Evolutionary conservation across 2,888 invertebrate species (phyloP), one percentile per base, ranked within the genome.

Genomic region (Lysandra coridon): DNA sequence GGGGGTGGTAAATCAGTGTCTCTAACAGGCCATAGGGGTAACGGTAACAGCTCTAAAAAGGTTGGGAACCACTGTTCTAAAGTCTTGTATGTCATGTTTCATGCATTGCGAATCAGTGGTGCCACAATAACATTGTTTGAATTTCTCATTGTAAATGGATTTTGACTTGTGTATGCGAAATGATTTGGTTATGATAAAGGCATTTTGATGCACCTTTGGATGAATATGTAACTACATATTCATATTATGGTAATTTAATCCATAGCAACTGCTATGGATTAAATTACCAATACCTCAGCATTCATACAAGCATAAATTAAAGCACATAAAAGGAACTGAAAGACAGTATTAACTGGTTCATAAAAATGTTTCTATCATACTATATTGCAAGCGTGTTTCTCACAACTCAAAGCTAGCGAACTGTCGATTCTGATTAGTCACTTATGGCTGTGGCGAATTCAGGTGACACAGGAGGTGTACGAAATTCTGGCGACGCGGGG

Each of bases 401-500:
- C 37, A 23, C 53, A 78, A n/a, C 23, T 17, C 17, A n/a, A 64
- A 49, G 60, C 7, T 73, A 1, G 53, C 23, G 60, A 40, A 69
- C 64, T 33, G 4, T 14, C 12, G 1, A n/a, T 64, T 30, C 12
- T 10, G 23, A 64, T 64, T 12, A 4, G 49, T 69, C 6, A 75
- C 81, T 73, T 80, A 78, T 57, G 77, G 81, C 83, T 85, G 84
- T 86, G 83, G 83, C 81, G 82, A 81, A 81, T 80, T 76, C 82
- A 98, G 97, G 98, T 98, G 81, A 99, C 98, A 1, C 96, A 98
- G 87, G 98, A 99, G 91, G 96, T 98, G 81, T 97, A 97, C 88
- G 97, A 98, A 85, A 97, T 99, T 84, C 94, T 99, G 75, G 92
- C 95, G 83, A 90, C 95, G 23, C 96, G 97, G 80, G 98, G 98